A percentile compares a stretch with the other conserved stretches of the same genome.
Evolutionary conservation across 2,113 vertebrate species (phyloP).

Genomic region (Lophura nycthemera): DNA sequence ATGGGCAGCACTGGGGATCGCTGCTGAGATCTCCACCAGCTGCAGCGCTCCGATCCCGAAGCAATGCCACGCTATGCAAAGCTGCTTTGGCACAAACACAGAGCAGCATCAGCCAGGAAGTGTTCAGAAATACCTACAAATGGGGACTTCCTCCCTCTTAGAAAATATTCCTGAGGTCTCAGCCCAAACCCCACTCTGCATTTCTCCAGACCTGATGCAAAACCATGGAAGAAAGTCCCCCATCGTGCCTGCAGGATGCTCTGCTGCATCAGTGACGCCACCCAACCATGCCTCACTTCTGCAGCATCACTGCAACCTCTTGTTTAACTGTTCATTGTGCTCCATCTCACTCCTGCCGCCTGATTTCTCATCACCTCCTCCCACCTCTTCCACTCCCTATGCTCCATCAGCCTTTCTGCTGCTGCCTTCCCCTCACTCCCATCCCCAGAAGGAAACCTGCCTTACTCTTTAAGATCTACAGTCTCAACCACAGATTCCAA

Average conservation of each 20-base stretch:
- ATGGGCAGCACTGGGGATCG: fast-evolving
- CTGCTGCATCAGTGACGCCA: neutral
- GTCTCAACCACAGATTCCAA: neutral
- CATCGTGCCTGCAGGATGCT: neutral
- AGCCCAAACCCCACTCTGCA: too few relatives aligned
- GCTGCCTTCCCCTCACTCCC: neutral
- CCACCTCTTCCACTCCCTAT: too few relatives aligned
- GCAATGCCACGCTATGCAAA: fast-evolving
- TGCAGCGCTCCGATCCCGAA: fast-evolving
- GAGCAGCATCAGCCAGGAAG: neutral
- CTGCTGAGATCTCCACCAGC: neutral
- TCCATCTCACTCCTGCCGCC: neutral
- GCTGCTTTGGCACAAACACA: fast-evolving
- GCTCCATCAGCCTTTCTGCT: neutral
- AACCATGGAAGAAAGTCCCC: neutral
- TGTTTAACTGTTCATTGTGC: neutral
- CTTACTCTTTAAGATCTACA: neutral
- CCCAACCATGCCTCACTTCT: neutral
- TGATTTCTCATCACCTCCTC: neutral
- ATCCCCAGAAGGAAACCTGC: neutral
- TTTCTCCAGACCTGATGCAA: neutral
- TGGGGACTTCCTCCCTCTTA: neutral
- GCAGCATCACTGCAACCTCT: neutral
- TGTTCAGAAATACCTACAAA: neutral
- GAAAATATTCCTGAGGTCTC: neutral